Base-by-base conservation (phyloP, 2,888 invertebrate genomes). In the Tipula confusa region DNA sequence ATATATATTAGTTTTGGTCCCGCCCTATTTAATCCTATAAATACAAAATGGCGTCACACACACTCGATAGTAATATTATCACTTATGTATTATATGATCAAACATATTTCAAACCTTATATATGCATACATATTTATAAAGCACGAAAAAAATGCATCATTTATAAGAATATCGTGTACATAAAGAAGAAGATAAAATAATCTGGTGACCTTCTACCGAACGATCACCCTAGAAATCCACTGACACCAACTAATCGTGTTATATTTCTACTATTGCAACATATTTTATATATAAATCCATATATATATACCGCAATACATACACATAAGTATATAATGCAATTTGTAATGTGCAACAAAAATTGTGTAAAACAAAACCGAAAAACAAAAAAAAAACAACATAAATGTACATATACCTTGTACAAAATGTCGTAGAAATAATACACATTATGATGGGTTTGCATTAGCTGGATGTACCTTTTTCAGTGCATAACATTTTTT, bases 151-250 rank as follows among this genome's bases (percentile, higher is more conserved):
- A 64, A 64, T 64, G 64, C 64, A 64, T 64, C 24, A n/a, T 64
- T 64, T 48, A 18, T 48, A 48, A 48, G 48, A 48, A 24, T 24
- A 64, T 33, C 80, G 29, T 80, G 82, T 24, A 82, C 33, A 18
- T 11, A 82, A 82, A 82, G 82, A 33, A 82, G 82, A 82, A 15
- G 33, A 82, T 24, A 82, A 13, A 82, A 82, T 82, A 33, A 33
- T 82, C 28, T 83, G 48, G 85, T 86, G 86, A 86, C 86, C 86
- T 86, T 86, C 86, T 86, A 85, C 85, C 85, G 86, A 86, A 85
- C 86, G 86, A 86, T 86, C 86, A 86, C 86, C 86, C 86, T 86
- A 86, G 86, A 86, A 86, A 86, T 86, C 86, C 86, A 86, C 86
- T 86, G 86, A 86, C 86, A 86, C 86, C 86, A 86, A 85, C 85